Base-by-base conservation (phyloP, 2,888 invertebrate species). In the Chesias legatella region DNA sequence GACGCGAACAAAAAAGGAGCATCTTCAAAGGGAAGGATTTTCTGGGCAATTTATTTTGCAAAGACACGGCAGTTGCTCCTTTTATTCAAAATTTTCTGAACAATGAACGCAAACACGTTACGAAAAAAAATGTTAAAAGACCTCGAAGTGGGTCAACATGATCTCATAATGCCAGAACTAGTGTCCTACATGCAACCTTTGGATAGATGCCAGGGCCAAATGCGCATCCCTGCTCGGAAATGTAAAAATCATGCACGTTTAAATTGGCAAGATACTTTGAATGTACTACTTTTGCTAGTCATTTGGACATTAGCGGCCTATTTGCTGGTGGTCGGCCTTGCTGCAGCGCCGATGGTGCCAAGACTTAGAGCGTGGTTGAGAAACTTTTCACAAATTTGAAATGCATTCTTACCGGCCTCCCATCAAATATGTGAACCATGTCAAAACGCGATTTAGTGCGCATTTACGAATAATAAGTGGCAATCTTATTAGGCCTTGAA, bases 341-440 rank as follows among this genome's bases (percentile, higher is more conserved):
- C 73, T 84, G 83, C 82, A 75, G 56, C 43, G n/a, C 24, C 73
- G 83, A 83, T 83, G 82, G 73, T 54, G 55, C 48, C 24, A 49
- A 53, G 58, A 53, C 61, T 56, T 60, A 44, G 56, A 53, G 52
- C 52, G 51, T n/a, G n/a, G n/a, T n/a, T n/a, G n/a, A 17, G 13
- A 17, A 17, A 17, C 13, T 17, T 17, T n/a, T 3, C 13, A 5
- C 2, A 17, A 5, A 17, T 17, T 17, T 17, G 13, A 5, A 17
- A 17, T n/a, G n/a, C n/a, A n/a, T n/a, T n/a, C n/a, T n/a, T n/a
- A n/a, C n/a, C n/a, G n/a, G n/a, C n/a, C n/a, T n/a, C n/a, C n/a
- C n/a, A n/a, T n/a, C n/a, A n/a, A n/a, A n/a, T n/a, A n/a, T n/a
- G n/a, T n/a, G n/a, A n/a, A n/a, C n/a, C n/a, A n/a, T n/a, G n/a